These are phyloP conservation scores for Pachycephus smyrnensis DNA, from an alignment of 2,888 invertebrate species.

Conservation along the genomic window DNA sequence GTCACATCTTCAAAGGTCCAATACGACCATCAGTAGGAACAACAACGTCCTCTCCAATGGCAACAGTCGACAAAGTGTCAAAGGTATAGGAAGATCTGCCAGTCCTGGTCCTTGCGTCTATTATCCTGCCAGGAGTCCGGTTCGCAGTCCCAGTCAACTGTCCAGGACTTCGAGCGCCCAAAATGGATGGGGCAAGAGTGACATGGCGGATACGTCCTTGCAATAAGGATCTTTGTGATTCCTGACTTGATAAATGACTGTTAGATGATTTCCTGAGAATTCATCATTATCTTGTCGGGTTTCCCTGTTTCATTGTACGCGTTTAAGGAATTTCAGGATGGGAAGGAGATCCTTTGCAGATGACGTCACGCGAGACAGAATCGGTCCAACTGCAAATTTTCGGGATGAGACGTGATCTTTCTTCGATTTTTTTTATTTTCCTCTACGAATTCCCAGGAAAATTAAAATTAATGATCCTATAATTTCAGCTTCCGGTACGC, in stretches of 20 bases:
- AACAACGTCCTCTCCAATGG: conserved; percentile 51
- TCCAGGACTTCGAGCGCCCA: conserved; percentile 45
- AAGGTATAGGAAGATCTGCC: conserved; percentile 52
- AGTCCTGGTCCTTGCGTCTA: conserved; percentile 71
- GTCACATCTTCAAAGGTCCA: conserved; percentile 69
- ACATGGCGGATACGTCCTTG: conserved; percentile 36
- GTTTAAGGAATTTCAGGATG: too few species aligned
- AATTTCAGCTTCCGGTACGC: too few species aligned
- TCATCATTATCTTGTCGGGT: too few species aligned
- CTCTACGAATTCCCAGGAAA: too few species aligned
- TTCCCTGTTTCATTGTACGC: too few species aligned
- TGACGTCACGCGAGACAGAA: too few species aligned
- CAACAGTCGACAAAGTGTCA: conserved; percentile 47
- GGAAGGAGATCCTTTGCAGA: too few species aligned
- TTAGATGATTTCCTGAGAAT: too few species aligned
- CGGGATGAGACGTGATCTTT: too few species aligned
- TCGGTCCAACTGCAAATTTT: too few species aligned
- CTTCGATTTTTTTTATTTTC: too few species aligned
- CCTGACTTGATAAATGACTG: not conserved
- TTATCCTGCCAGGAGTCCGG: conserved; percentile 67
- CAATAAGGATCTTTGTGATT: conserved; percentile 24
- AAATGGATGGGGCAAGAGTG: conserved; percentile 53
- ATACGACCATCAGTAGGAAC: conserved; percentile 64
- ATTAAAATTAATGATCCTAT: too few species aligned
- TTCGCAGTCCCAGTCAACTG: conserved; percentile 50